These are phyloP conservation scores for Amphimallon solstitiale DNA, from an alignment of 2,888 invertebrate genomes.

Conservation along the genomic window DNA sequence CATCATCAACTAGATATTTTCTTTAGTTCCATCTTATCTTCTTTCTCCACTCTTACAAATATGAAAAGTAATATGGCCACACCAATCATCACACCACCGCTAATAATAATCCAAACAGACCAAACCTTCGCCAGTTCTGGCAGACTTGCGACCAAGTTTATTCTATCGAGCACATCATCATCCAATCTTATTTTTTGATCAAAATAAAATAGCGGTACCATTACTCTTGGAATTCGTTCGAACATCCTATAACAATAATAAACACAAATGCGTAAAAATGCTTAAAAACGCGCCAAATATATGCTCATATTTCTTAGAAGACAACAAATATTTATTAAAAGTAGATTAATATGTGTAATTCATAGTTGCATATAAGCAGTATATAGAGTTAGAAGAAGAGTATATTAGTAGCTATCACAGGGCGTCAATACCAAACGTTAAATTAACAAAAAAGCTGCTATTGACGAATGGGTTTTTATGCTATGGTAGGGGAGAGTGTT, in stretches of 20 bases:
- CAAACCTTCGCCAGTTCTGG: constrained; percentile 38
- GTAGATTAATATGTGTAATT: too few species aligned
- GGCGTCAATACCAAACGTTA: too few species aligned
- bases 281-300: too few species aligned
- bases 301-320: too few species aligned
- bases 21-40: constrained; percentile 9
- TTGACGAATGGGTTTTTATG: too few species aligned
- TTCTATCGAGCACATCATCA: constrained; percentile 41
- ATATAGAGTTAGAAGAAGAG: too few species aligned
- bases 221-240: constrained; percentile 29
- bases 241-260: constrained; percentile 34
- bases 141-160: constrained; percentile 43
- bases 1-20: constrained; percentile 12
- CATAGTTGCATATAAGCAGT: too few species aligned
- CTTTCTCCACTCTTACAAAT: constrained; percentile 34
- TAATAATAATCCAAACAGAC: constrained; percentile 35
- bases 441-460: too few species aligned
- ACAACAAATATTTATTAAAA: too few species aligned
- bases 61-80: constrained; percentile 34
- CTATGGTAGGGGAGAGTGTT: too few species aligned
- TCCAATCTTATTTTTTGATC: constrained; percentile 43
- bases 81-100: constrained; percentile 33
- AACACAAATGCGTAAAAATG: constrained; percentile 37
- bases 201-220: constrained; percentile 43
- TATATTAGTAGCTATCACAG: too few species aligned